These are phyloP conservation scores for Oscheius sp. DNA, from an alignment of 2,888 invertebrate species.

Conservation along the genomic window DNA sequence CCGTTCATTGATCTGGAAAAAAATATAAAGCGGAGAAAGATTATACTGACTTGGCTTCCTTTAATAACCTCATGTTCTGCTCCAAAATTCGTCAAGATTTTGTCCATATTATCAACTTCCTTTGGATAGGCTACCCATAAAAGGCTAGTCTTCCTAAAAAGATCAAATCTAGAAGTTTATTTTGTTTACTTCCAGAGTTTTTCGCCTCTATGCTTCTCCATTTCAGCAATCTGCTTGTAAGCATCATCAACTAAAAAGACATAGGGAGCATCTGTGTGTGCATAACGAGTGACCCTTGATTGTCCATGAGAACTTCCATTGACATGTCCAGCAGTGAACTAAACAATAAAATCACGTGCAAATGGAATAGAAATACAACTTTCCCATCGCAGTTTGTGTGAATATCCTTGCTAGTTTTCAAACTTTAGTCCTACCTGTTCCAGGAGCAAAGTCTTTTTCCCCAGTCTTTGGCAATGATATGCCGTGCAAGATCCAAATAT, in stretches of 20 bases:
- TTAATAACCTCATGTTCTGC: conserved; percentile 44
- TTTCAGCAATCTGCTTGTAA: conserved; percentile 48
- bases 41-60: conserved; percentile 32
- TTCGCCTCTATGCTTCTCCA: conserved; percentile 45
- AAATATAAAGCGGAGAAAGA: not conserved
- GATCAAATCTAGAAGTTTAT: not conserved
- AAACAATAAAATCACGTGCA: conserved; percentile 24
- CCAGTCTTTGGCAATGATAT: conserved; percentile 62
- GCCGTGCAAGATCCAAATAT: conserved; percentile 64
- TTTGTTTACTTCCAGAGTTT: conserved; percentile 49
- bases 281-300: conserved; percentile 66
- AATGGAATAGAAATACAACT: no score
- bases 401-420: not conserved
- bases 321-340: conserved; percentile 57
- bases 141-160: conserved; percentile 49
- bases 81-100: conserved; percentile 36
- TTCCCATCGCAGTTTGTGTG: not conserved
- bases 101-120: conserved; percentile 35
- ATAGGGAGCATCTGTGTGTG: conserved; percentile 57
- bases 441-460: conserved; percentile 60
- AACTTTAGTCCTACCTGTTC: conserved; percentile 55
- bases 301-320: conserved; percentile 67
- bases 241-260: conserved; percentile 50
- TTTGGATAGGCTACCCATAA: conserved; percentile 44
- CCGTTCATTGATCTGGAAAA: conserved; percentile 32